Evolutionary conservation across 2,797 vertebrate genomes (phyloP).

Genomic region (Apodemus agrarius): DNA sequence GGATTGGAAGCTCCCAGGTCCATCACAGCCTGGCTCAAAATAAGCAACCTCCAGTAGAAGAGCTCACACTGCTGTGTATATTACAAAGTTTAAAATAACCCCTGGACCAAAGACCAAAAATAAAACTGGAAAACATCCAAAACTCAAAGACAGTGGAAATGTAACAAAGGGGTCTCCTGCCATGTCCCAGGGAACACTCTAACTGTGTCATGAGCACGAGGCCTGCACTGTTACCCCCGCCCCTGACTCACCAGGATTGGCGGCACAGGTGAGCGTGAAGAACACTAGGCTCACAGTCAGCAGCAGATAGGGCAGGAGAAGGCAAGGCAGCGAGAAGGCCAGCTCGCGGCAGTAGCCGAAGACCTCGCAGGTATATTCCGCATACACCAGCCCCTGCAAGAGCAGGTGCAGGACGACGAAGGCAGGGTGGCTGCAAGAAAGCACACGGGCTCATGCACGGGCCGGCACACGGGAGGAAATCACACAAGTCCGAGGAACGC

Average conservation of each 20-base stretch:
- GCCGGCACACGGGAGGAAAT: neutral
- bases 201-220: neutral
- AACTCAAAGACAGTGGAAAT: neutral
- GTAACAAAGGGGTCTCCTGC: rapidly evolving
- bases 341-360: constrained; percentile 93
- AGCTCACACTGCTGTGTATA: neutral
- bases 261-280: constrained; percentile 92
- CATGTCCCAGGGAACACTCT: neutral
- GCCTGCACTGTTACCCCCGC: no score
- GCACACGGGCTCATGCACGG: neutral
- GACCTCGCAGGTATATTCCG: constrained; percentile 95
- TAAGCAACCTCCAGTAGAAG: neutral
- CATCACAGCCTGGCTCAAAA: neutral
- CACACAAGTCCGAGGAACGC: neutral
- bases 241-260: constrained; percentile 91
- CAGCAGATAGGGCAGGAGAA: constrained; percentile 93
- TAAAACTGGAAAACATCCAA: neutral
- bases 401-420: constrained; percentile 93
- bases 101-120: neutral
- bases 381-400: constrained; percentile 91
- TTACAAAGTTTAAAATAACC: constrained; percentile 23
- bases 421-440: constrained; percentile 88
- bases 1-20: neutral
- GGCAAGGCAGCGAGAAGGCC: constrained; percentile 87
- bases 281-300: constrained; percentile 89